phyloP scores from a whole-genome alignment of 2,113 vertebrate genomes.

The Shinisaurus crocodilurus region DNA sequence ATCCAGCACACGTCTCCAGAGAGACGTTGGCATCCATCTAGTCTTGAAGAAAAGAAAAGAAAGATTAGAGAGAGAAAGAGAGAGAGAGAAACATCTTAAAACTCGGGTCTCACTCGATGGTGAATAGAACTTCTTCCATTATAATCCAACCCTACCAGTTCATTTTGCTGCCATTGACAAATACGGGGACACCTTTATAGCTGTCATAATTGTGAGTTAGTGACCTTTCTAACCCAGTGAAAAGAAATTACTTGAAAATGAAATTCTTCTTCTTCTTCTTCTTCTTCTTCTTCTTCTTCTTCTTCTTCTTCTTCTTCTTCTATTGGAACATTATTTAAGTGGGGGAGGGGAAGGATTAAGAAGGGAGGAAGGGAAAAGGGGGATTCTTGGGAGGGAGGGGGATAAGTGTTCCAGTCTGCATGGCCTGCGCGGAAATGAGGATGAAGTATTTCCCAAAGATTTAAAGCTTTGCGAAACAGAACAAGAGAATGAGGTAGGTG shows the following conservation, averaged over 20 bases:
- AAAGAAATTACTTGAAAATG: constrained; percentile 81
- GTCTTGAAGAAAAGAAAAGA: constrained; percentile 17
- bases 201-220: constrained; percentile 80
- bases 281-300: too few species aligned
- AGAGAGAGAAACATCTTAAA: constrained; percentile 41
- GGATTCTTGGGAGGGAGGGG: background rate
- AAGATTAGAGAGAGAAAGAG: constrained; percentile 24
- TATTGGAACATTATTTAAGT: constrained; percentile 76
- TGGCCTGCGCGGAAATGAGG: background rate
- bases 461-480: constrained; percentile 44
- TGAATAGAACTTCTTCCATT: constrained; percentile 65
- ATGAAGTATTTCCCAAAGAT: constrained; percentile 42
- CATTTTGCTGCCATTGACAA: constrained; percentile 66
- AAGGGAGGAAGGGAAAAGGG: constrained; percentile 3
- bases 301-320: constrained; percentile 57
- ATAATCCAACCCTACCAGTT: constrained; percentile 64
- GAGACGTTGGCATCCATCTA: background rate
- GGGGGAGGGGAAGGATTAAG: constrained; percentile 22
- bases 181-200: constrained; percentile 75
- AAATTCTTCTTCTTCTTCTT: constrained; percentile 69
- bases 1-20: constrained; percentile 16
- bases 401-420: background rate
- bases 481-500: constrained; percentile 75
- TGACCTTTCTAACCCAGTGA: constrained; percentile 82
- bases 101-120: constrained; percentile 54